These are phyloP conservation scores for Hydropsyche tenuis DNA, from an alignment of 1,140 invertebrate species.

Conservation along the genomic window DNA sequence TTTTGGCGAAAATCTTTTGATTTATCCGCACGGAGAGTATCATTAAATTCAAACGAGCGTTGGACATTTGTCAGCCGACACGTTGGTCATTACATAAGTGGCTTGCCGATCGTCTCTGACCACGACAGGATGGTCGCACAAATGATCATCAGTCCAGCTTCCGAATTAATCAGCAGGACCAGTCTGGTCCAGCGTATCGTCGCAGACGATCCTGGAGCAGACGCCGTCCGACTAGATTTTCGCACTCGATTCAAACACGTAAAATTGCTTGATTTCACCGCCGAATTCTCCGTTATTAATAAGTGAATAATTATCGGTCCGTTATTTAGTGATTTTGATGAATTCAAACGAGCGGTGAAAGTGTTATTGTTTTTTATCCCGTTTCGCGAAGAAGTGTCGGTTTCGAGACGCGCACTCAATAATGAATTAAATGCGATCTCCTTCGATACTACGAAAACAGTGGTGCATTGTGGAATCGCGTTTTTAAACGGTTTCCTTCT, in stretches of 20 bases:
- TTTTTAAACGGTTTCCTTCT: too few species aligned
- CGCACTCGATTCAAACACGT: neutral
- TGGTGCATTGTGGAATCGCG: too few species aligned
- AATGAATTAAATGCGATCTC: neutral
- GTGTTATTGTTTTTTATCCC: neutral
- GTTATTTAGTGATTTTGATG: too few species aligned
- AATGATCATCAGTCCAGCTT: slow-evolving; percentile 43
- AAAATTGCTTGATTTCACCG: too few species aligned
- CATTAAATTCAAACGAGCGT: neutral
- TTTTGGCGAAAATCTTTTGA: neutral
- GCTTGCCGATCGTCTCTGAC: slow-evolving; percentile 30
- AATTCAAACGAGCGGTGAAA: neutral
- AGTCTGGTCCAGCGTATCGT: slow-evolving; percentile 4
- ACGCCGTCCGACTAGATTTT: neutral
- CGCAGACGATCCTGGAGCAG: neutral
- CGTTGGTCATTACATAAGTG: slow-evolving; percentile 31
- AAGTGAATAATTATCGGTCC: too few species aligned
- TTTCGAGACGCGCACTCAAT: slow-evolving; percentile 6
- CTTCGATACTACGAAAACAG: neutral
- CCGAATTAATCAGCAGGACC: slow-evolving; percentile 23
- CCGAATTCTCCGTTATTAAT: too few species aligned
- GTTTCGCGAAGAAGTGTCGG: neutral
- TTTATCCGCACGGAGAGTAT: neutral
- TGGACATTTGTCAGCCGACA: slow-evolving; percentile 24
- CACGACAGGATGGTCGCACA: slow-evolving; percentile 30